phyloP scores from a whole-genome alignment of 1,140 invertebrate species.

The Drosophila truncata region DNA sequence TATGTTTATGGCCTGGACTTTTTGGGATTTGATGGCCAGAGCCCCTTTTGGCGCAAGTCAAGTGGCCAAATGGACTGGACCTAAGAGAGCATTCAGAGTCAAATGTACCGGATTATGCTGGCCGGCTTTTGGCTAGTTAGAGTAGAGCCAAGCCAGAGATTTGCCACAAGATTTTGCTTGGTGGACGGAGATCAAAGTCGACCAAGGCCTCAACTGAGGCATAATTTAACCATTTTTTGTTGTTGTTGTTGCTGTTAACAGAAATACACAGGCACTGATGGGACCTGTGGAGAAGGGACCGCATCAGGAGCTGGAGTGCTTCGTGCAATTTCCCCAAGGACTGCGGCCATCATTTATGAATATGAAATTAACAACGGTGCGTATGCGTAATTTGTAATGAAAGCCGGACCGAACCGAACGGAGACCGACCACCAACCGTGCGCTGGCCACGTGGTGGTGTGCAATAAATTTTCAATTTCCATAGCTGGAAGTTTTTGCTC shows the following conservation, averaged over 20 bases:
- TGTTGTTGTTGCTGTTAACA: slow-evolving; percentile 4
- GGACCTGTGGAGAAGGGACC: slow-evolving; percentile 25
- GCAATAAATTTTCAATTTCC: slow-evolving; percentile 80
- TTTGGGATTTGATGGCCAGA: slow-evolving; percentile 46
- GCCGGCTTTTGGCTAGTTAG: slow-evolving; percentile 33
- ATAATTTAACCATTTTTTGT: slow-evolving; percentile 49
- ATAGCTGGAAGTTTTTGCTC: slow-evolving; percentile 34
- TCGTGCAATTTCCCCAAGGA: slow-evolving; percentile 54
- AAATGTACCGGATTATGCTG: slow-evolving; percentile 57
- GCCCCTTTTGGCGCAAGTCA: slow-evolving; percentile 32
- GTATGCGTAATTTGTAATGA: slow-evolving; percentile 71
- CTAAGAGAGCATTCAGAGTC: slow-evolving; percentile 62
- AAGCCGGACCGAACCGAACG: slow-evolving; percentile 18
- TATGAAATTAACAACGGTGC: slow-evolving; percentile 79
- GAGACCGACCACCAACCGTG: not conserved
- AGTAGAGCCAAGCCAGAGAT: slow-evolving; percentile 35
- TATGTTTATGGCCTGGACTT: slow-evolving; percentile 51
- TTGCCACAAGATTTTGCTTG: slow-evolving; percentile 24
- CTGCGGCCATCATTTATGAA: slow-evolving; percentile 61
- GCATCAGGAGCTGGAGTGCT: slow-evolving; percentile 39
- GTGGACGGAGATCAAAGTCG: slow-evolving; percentile 53
- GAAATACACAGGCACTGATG: slow-evolving; percentile 8
- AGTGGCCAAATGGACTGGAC: slow-evolving; percentile 52
- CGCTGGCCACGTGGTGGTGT: slow-evolving; percentile 21
- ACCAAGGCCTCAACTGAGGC: slow-evolving; percentile 3